phyloP scores from a whole-genome alignment of 2,888 invertebrate species.

The Parasteatoda lunata region DNA sequence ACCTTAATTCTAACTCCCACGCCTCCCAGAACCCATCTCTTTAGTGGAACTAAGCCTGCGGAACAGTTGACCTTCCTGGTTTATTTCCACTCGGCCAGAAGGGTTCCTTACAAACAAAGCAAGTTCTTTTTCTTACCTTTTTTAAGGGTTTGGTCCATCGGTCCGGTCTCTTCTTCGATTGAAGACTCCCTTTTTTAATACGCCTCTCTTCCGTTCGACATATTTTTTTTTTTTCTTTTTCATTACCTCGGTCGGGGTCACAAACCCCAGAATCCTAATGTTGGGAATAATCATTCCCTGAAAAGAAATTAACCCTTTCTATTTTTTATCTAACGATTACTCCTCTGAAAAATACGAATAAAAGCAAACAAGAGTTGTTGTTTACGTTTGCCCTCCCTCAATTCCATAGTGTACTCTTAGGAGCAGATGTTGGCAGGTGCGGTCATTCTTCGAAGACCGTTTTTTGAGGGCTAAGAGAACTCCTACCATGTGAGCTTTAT shows the following conservation, averaged over 20 bases:
- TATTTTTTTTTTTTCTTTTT: not conserved
- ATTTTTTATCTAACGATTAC: constrained; percentile 11
- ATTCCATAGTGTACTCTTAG: not conserved
- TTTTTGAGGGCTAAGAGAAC: not conserved
- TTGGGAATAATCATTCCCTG: not conserved
- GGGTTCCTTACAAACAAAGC: constrained; percentile 44
- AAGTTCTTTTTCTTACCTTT: not conserved
- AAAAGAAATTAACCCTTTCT: constrained; percentile 9
- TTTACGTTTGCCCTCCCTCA: constrained; percentile 12
- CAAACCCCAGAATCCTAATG: not conserved
- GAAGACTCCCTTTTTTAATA: constrained; percentile 14
- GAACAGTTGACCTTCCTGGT: constrained; percentile 60
- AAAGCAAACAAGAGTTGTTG: constrained; percentile 49
- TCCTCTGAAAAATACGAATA: not conserved
- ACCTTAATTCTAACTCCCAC: constrained; percentile 52
- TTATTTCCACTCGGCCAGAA: constrained; percentile 25
- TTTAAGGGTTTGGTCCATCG: not conserved
- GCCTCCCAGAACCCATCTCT: constrained; percentile 27
- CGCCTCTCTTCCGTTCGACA: not conserved
- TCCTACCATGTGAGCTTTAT: too few relatives aligned
- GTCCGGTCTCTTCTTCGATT: not conserved
- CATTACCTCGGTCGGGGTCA: not conserved
- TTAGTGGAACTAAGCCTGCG: constrained; percentile 53
- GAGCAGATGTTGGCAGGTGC: constrained; percentile 45
- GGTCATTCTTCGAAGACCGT: not conserved